A percentile compares a stretch with the other conserved stretches of the same genome.
Evolutionary conservation across 2,888 invertebrate species (phyloP).

Genomic region (Slavum lentiscoides): DNA sequence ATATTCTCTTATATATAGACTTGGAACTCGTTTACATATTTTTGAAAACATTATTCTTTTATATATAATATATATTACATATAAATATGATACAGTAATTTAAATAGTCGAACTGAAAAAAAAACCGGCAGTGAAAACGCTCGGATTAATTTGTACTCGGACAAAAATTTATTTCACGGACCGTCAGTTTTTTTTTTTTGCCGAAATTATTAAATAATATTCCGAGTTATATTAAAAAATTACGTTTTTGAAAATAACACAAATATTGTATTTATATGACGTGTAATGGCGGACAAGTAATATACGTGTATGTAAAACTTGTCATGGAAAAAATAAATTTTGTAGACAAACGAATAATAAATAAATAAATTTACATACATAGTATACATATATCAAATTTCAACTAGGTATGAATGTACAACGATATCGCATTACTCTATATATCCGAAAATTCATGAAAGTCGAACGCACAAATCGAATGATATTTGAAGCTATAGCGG

Average conservation of each 20-base stretch:
- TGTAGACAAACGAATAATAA: too few species aligned
- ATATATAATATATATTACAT: too few species aligned
- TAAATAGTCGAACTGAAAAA: too few species aligned
- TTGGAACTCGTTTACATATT: too few species aligned
- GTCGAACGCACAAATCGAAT: slow-evolving; percentile 18
- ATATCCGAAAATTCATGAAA: not conserved
- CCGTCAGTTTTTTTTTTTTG: not conserved
- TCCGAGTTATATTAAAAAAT: not conserved
- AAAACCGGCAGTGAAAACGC: too few species aligned
- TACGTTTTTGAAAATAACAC: not conserved
- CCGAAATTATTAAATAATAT: not conserved
- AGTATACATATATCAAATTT: slow-evolving; percentile 19
- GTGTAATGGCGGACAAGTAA: not conserved
- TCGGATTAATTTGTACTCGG: not conserved
- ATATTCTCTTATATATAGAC: too few species aligned
- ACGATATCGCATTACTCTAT: not conserved
- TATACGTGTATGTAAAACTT: not conserved
- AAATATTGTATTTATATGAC: not conserved
- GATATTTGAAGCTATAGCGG: slow-evolving; percentile 28
- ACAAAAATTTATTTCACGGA: not conserved
- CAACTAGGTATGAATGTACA: slow-evolving; percentile 6
- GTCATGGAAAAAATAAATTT: not conserved
- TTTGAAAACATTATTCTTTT: too few species aligned
- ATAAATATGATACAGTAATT: too few species aligned
- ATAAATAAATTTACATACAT: too few species aligned